Base-by-base conservation (phyloP, 2,888 invertebrate species). In the Agapetus fuscipes region DNA sequence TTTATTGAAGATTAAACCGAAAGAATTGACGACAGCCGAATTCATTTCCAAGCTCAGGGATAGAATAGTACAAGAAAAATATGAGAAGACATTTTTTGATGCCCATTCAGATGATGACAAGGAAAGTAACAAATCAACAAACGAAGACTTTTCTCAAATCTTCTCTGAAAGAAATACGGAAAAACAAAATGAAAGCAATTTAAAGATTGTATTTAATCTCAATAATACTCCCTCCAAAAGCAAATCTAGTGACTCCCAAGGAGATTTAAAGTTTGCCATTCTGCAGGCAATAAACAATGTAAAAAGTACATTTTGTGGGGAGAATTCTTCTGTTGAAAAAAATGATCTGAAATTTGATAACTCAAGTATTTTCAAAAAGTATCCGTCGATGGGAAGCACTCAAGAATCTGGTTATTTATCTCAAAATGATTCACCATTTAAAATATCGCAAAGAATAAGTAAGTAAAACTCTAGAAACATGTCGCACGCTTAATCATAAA, bases 1-100 rank as follows among this genome's bases (percentile, higher is more conserved):
- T 9, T 27, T 45, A 32, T 32, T 45, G 12, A 47, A 47, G 35
- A 15, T 28, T 17, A 47, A 47, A 32, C 47, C 47, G n/a, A 10
- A n/a, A 17, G 25, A 43, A 17, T 25, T 39, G 13, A 26, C 4
- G 3, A 20, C 34, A 6, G 32, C 12, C 3, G 35, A 44, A 14
- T 47, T 35, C 28, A n/a, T n/a, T n/a, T n/a, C n/a, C n/a, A n/a
- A n/a, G n/a, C n/a, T n/a, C n/a, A n/a, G n/a, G n/a, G n/a, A n/a
- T n/a, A n/a, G n/a, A n/a, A n/a, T n/a, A n/a, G n/a, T n/a, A n/a
- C n/a, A n/a, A n/a, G n/a, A n/a, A n/a, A n/a, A n/a, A n/a, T n/a
- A n/a, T n/a, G n/a, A n/a, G n/a, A n/a, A n/a, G n/a, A n/a, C n/a
- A n/a, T n/a, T n/a, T n/a, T n/a, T n/a, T n/a, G n/a, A n/a, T n/a